Conservation (phyloP, 2,113 vertebrate species). For the Nycticryphes semicollaris region DNA sequence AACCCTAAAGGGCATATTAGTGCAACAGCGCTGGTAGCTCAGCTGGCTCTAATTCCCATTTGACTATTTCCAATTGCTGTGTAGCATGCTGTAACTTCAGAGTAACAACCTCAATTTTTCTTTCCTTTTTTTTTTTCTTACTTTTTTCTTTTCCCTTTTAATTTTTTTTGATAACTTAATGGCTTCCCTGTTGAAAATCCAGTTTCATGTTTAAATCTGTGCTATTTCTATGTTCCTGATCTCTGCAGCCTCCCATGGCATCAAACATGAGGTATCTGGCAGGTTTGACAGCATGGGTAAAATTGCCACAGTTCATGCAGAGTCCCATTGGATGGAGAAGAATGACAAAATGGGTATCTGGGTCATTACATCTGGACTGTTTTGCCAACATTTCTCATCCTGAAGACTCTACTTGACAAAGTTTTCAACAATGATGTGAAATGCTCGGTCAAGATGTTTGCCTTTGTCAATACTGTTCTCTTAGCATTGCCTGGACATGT, state of each 20-base stretch:
- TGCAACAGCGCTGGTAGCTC: neutral
- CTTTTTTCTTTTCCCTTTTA: too few species aligned
- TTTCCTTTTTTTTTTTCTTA: neutral
- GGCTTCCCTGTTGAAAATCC: neutral
- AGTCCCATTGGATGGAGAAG: neutral
- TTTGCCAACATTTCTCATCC: neutral
- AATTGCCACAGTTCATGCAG: neutral
- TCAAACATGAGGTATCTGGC: neutral
- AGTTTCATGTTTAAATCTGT: neutral
- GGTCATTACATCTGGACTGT: neutral
- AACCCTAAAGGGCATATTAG: neutral
- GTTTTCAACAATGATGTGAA: neutral
- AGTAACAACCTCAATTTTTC: neutral
- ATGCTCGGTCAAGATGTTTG: neutral
- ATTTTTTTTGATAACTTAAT: neutral
- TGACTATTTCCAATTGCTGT: neutral
- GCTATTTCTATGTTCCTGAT: neutral
- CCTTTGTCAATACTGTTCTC: neutral
- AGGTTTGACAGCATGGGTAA: neutral
- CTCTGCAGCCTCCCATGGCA: neutral
- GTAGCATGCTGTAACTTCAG: conserved; percentile 1
- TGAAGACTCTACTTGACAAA: neutral
- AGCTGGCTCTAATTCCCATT: neutral
- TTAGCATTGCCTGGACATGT: neutral
- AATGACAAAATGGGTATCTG: neutral